phyloP scores from a whole-genome alignment of 2,797 vertebrate genomes.

The Chiloscyllium punctatum region DNA sequence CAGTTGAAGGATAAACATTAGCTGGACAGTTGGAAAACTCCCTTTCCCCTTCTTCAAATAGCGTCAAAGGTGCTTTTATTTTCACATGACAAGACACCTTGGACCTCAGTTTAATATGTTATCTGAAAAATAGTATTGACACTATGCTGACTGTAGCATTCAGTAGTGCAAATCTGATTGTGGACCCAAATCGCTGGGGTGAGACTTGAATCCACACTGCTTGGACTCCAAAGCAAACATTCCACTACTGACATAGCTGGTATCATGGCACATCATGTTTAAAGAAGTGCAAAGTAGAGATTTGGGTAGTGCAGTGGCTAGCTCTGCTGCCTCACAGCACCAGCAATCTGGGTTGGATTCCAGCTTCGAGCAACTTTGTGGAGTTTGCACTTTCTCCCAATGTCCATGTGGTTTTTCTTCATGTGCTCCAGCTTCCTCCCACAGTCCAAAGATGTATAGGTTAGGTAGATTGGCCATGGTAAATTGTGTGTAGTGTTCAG shows the following conservation, averaged over 20 bases:
- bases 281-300: not conserved
- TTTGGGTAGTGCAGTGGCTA: too few relatives aligned
- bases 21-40: not conserved
- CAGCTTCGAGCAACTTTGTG: too few relatives aligned
- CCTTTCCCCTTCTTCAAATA: not conserved
- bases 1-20: not conserved
- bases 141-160: not conserved
- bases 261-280: not conserved
- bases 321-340: too few relatives aligned
- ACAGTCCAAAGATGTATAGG: too few relatives aligned
- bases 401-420: too few relatives aligned
- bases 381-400: too few relatives aligned
- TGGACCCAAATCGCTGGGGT: not conserved
- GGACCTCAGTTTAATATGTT: not conserved
- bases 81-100: not conserved
- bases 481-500: too few relatives aligned
- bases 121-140: not conserved
- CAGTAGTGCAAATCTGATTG: not conserved
- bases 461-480: too few relatives aligned
- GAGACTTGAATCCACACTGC: not conserved
- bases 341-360: too few relatives aligned
- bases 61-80: too few relatives aligned
- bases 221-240: not conserved
- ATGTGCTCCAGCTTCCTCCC: too few relatives aligned
- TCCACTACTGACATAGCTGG: not conserved